Conservation (phyloP, 2,113 vertebrate species). For the Nothoprocta pentlandii region DNA sequence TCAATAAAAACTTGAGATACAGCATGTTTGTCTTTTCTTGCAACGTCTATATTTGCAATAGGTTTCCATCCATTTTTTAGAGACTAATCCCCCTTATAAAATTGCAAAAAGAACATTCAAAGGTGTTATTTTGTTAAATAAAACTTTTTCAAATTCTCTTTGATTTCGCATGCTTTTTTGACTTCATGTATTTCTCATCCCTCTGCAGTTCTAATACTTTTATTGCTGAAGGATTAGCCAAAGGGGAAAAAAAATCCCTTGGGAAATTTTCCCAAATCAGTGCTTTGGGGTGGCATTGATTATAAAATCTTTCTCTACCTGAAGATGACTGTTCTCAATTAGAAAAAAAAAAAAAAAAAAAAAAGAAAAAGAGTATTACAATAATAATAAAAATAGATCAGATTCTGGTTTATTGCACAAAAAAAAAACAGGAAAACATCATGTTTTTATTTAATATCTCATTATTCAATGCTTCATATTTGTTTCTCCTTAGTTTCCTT, state of each 20-base stretch:
- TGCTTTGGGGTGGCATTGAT: not conserved
- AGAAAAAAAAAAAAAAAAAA: not conserved
- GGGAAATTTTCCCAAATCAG: too few relatives aligned
- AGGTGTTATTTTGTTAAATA: not conserved
- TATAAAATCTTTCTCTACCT: not conserved
- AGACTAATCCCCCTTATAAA: not conserved
- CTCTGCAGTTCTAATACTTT: not conserved
- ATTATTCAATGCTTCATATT: not conserved
- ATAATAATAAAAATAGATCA: not conserved
- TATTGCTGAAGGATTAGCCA: not conserved
- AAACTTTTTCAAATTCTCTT: not conserved
- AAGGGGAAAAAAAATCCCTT: too few relatives aligned
- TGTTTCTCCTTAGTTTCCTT: not conserved
- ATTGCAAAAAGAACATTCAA: not conserved
- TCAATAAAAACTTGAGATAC: not conserved
- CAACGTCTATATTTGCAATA: not conserved
- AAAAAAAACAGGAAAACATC: not conserved
- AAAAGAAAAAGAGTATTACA: too few relatives aligned
- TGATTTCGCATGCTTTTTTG: not conserved
- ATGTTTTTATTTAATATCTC: not conserved
- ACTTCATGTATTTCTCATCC: not conserved
- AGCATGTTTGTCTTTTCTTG: not conserved
- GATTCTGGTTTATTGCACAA: too few relatives aligned
- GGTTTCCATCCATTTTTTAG: rapidly evolving
- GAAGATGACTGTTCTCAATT: not conserved